Base-by-base conservation (phyloP, 1,140 invertebrate genomes). In the Marisa cornuarietis region DNA sequence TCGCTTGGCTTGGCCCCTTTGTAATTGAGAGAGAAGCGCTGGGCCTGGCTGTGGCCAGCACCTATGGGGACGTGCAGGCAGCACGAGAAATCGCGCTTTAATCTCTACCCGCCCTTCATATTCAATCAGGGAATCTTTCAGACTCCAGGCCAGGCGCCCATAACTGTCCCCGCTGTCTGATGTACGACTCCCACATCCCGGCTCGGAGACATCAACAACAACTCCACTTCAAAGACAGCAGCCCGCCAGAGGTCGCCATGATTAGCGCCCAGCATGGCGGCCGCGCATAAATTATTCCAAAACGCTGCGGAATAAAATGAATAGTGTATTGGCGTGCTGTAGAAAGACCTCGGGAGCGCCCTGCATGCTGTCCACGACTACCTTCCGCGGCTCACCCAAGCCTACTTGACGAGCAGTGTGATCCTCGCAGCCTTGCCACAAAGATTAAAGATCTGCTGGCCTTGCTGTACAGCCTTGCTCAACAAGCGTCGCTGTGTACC, bases 1-100 rank as follows among this genome's bases (percentile, higher is more conserved):
- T 77, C 76, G 76, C 76, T 77, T 77, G 76, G 76, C 76, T 77
- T 77, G 63, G 51, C 68, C 65, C 63, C 63, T 77, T 77, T 77
- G 76, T 77, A 77, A 77, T 77, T 77, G 76, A 77, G 76, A 77
- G 76, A 77, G 76, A 63, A 69, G 31, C 63, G 51, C 16, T 54
- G 76, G 65, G 76, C 54, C 63, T 63, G 20, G 76, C 49, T 77
- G 76, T 68, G 76, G 76, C 62, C 65, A 63, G 63, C 14, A 69
- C 61, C 76, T 22, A 77, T 68, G 65, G 76, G 76, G 76, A 51
- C 65, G 7, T 65, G 63, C 42, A n/a, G 18, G 18, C 65, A 24
- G 63, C 20, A 68, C 76, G 26, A 77, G 63, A 77, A 65, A 77
- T 77, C 76, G 76, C 51, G n/a, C 76, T 77, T 68, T 77, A 77